Base-by-base conservation (phyloP, 2,797 vertebrate genomes). In the Paguma larvata region DNA sequence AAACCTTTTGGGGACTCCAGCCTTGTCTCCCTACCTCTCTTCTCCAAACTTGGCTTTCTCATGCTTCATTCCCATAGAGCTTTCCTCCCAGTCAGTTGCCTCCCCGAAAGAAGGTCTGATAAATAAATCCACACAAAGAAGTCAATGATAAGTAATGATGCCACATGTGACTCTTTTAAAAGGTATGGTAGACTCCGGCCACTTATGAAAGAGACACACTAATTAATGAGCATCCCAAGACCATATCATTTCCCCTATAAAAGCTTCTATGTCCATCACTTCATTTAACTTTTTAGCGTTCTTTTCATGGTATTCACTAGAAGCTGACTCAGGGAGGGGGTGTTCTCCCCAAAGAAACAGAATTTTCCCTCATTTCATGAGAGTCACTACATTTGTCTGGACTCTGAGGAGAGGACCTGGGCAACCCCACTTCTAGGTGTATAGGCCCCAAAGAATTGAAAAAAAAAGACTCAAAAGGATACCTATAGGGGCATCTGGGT, bases 61-160 rank as follows among this genome's bases (percentile, higher is more conserved):
- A 44, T 6, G 41, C 82, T 41, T 25, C 48, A 56, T 27, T 88
- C 44, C 67, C 44, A 95, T 16, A 89, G 25, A 85, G 89, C 32
- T 11, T 30, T 95, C 86, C 19, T 91, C 84, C 63, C 62, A 59
- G 63, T 48, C 21, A 89, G 46, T 38, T 90, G 59, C 86, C 46
- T 92, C 34, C 48, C 11, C n/a, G 12, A 56, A 83, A 21, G 9
- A 86, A 95, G 72, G 41, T 93, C 83, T 90, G 44, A 85, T n/a
- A 95, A 95, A 89, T 41, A 94, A 93, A 86, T 83, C 27, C 86
- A 82, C 51, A 75, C 21, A 91, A 96, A 85, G 56, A 62, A 72
- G 51, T 68, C 21, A 91, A 53, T 90, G 92, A 67, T 0, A 18
- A 94, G 27, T 80, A 95, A 94, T 91, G n/a, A 62, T 62, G 18